Base-by-base conservation (phyloP, 2,113 vertebrate genomes). In the Lophotis ruficrista region DNA sequence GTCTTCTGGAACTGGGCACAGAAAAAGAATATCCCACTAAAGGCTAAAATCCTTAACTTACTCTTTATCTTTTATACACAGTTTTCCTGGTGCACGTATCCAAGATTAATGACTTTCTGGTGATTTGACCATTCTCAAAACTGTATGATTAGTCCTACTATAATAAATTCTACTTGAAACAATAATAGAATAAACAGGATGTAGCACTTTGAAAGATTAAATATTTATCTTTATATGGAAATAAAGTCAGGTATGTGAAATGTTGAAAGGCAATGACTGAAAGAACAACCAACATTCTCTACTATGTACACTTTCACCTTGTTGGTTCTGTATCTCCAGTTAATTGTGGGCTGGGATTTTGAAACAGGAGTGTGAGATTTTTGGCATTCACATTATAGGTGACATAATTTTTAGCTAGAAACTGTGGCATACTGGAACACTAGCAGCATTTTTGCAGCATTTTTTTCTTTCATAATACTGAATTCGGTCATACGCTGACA, bases 41-140 rank as follows among this genome's bases (percentile, higher is more conserved):
- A 73, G 86, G 94, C 84, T 97, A 78, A 93, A 98, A 98, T 98
- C 97, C 97, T 98, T 95, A 87, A 96, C 94, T 95, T 97, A 95
- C 95, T 98, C 94, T 98, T 98, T 98, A 95, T 97, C 96, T 98
- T 98, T 98, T 98, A 98, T 96, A 98, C 91, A 97, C 95, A 97
- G 93, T 98, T 98, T 98, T 97, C 85, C 97, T 97, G 96, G 95
- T 96, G 82, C 96, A 87, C 96, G 93, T 94, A 90, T 94, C 92
- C 95, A 93, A 92, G 84, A 93, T 94, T 94, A 97, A 97, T 92
- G 97, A 96, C 95, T 95, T 97, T 97, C 94, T 98, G 97, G 92
- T 96, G 96, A 96, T 98, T 97, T 98, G 97, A 97, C 23, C 35
- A 27, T 81, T 87, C 83, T 84, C 66, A 73, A 87, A 76, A 64